Evolutionary conservation across 2,797 vertebrate genomes (phyloP), one percentile per base, ranked within the genome.

Genomic region (Podarcis lilfordi): DNA sequence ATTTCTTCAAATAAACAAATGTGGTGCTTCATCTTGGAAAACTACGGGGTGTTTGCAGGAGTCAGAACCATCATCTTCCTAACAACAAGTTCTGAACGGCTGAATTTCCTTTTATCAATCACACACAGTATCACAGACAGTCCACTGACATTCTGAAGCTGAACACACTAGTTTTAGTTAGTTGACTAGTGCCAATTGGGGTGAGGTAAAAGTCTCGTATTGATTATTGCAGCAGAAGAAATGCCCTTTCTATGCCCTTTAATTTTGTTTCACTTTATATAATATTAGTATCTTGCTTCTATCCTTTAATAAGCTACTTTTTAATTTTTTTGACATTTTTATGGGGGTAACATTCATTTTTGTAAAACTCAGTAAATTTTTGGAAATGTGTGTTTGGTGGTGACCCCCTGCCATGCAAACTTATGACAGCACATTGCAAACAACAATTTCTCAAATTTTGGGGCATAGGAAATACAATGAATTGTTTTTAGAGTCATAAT

Each of bases 1-100:
- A 0, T 92, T 94, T 91, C 88, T 89, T 82, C n/a, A 91, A 88
- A 91, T 91, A 84, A 91, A 86, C 82, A 80, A 92, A 29, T 2
- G 32, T 79, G 17, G 10, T 92, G 0, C 1, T 90, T 89, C 68
- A 79, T 66, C 43, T 55, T 92, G 79, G 75, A 93, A 96, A 95
- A 92, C 79, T 80, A 45, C 8, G 27, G 35, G 80, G 55, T 68
- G 37, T 83, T 27, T 88, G 91, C 92, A 88, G 80, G 1, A 4
- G 82, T 95, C 69, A 92, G 19, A 35, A 90, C 0, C 8, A 77
- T 29, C 72, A 72, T 86, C 77, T 75, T 83, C 45, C 82, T 76
- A 93, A 91, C 21, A 91, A 35, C 0, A 74, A 91, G 86, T 82
- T n/a, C 29, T 80, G 74, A 93, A 91, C 86, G 72, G 0, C 29